Evolutionary conservation across 2,113 vertebrate species (phyloP).

Genomic region (Orycteropus afer): DNA sequence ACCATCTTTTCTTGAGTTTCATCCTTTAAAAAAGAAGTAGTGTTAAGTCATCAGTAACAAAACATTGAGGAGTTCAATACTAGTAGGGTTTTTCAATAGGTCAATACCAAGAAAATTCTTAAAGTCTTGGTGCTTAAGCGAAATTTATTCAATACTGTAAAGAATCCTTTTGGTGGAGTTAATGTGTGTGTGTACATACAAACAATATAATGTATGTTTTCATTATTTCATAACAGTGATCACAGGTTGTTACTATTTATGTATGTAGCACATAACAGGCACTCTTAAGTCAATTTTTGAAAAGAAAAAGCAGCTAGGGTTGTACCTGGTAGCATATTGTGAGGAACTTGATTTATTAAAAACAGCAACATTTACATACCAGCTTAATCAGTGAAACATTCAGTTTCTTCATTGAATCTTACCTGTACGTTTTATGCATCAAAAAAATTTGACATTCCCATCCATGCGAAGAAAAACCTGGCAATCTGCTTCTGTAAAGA

Average conservation of each 20-base stretch:
- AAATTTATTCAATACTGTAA: neutral
- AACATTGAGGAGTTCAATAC: neutral
- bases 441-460: neutral
- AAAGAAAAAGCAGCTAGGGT: neutral
- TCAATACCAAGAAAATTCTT: neutral
- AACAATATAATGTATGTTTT: neutral
- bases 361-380: neutral
- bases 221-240: neutral
- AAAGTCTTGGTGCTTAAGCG: neutral
- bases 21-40: conserved; percentile 82
- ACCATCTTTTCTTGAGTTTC: conserved; percentile 86
- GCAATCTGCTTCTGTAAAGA: no score
- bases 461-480: neutral
- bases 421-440: neutral
- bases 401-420: neutral
- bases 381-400: neutral
- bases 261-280: neutral
- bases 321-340: neutral
- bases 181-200: neutral
- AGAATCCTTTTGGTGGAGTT: conserved; percentile 1
- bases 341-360: neutral
- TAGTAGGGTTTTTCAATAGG: neutral
- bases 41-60: neutral
- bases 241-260: neutral
- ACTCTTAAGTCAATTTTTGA: neutral